Evolutionary conservation across 2,113 vertebrate species (phyloP).

Genomic region (Scolopax mira): DNA sequence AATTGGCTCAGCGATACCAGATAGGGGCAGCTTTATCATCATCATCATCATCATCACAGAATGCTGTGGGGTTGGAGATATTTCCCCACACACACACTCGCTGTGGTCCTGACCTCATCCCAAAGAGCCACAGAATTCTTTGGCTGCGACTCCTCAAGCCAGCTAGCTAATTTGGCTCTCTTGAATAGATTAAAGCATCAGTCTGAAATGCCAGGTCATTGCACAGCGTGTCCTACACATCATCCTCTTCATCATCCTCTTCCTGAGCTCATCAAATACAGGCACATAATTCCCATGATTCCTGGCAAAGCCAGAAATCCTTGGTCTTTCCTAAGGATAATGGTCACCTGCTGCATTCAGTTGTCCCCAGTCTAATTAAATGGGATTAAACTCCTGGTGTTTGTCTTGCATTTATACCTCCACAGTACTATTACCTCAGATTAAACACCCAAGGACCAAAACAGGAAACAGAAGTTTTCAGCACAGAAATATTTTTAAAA

Average conservation of each 20-base stretch:
- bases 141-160: no score
- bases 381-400: not conserved
- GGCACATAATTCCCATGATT: not conserved
- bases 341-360: not conserved
- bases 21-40: no score
- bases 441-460: not conserved
- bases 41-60: no score
- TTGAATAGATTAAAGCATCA: no score
- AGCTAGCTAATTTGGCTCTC: not conserved
- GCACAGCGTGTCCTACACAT: rapidly evolving
- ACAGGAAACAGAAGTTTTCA: not conserved
- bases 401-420: not conserved
- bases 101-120: not conserved
- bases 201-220: not conserved
- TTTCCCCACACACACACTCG: not conserved
- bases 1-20: not conserved
- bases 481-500: not conserved
- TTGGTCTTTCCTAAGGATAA: not conserved
- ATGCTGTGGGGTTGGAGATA: no score
- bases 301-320: not conserved
- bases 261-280: not conserved
- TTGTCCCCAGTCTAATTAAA: not conserved
- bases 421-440: not conserved
- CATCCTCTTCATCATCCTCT: not conserved
- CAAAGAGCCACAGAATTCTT: not conserved